These are phyloP conservation scores for Ostrea denselamellosa DNA, from an alignment of 1,140 invertebrate species.

Conservation along the genomic window DNA sequence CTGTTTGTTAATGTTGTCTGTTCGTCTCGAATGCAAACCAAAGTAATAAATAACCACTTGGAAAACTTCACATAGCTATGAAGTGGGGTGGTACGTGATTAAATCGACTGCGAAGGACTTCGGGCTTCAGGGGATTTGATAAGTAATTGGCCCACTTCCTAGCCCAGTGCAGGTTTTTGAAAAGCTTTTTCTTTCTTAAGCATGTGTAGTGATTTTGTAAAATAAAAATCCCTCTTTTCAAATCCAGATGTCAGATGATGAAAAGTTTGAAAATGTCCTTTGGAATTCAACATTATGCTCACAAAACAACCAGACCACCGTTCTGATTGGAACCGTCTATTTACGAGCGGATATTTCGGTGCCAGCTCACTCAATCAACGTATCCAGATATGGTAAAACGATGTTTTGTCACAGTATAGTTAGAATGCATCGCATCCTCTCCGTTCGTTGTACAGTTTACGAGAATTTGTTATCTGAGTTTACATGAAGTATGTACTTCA, in stretches of 20 bases:
- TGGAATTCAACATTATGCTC: constrained; percentile 11
- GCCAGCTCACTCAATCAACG: not conserved
- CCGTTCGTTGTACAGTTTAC: not conserved
- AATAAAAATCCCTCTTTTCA: not conserved
- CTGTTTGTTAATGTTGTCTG: too few relatives aligned
- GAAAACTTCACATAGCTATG: too few relatives aligned
- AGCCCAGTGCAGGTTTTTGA: too few relatives aligned
- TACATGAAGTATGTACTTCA: not conserved
- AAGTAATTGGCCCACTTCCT: too few relatives aligned
- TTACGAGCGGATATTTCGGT: not conserved
- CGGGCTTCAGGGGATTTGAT: too few relatives aligned
- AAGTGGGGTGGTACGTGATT: too few relatives aligned
- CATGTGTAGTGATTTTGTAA: not conserved
- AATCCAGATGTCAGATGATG: not conserved
- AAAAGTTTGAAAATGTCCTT: not conserved
- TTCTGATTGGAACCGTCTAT: not conserved
- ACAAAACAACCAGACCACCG: not conserved
- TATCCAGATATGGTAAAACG: constrained; percentile 1
- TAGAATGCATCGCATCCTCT: too few relatives aligned
- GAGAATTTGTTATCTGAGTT: not conserved
- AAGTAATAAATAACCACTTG: too few relatives aligned
- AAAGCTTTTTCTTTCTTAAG: too few relatives aligned
- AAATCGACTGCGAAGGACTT: too few relatives aligned
- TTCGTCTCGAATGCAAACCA: too few relatives aligned
- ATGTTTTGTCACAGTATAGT: not conserved